These are phyloP conservation scores for Rhipidura dahli DNA, from an alignment of 2,113 vertebrate species.

Conservation along the genomic window DNA sequence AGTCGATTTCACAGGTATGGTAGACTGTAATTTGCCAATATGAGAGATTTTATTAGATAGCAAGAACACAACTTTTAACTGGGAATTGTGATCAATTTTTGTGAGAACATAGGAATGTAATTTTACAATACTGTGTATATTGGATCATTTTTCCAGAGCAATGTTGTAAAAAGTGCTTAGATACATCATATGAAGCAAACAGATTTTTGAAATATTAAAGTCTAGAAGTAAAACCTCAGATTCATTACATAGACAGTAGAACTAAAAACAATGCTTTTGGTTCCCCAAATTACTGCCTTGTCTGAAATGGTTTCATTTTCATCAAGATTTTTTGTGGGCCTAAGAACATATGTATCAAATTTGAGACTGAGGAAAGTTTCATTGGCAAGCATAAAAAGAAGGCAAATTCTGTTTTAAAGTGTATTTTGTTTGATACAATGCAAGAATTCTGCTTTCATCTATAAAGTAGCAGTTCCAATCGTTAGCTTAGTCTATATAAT, in stretches of 20 bases:
- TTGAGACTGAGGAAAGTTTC: conserved; percentile 26
- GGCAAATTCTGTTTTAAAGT: conserved; percentile 1
- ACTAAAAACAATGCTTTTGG: not conserved
- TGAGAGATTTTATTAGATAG: not conserved
- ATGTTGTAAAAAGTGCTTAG: not conserved
- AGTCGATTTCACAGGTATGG: not conserved
- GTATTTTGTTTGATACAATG: conserved; percentile 15
- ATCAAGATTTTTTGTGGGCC: not conserved
- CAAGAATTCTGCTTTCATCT: conserved; percentile 51
- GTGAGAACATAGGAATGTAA: not conserved
- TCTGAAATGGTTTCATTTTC: not conserved
- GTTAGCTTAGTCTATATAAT: conserved; percentile 59
- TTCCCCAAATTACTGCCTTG: not conserved
- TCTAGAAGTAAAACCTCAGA: not conserved
- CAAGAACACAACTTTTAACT: not conserved
- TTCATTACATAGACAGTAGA: not conserved
- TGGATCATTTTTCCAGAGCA: not conserved
- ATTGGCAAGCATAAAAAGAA: conserved; percentile 21
- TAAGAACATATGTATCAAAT: conserved; percentile 35
- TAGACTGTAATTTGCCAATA: not conserved
- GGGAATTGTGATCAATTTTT: not conserved
- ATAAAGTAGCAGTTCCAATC: not conserved
- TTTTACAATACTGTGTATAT: not conserved
- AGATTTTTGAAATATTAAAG: not conserved
- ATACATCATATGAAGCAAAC: not conserved